Evolutionary conservation across 2,113 vertebrate species (phyloP), one percentile per base, ranked within the genome.

Genomic region (Tychaedon coryphoeus): DNA sequence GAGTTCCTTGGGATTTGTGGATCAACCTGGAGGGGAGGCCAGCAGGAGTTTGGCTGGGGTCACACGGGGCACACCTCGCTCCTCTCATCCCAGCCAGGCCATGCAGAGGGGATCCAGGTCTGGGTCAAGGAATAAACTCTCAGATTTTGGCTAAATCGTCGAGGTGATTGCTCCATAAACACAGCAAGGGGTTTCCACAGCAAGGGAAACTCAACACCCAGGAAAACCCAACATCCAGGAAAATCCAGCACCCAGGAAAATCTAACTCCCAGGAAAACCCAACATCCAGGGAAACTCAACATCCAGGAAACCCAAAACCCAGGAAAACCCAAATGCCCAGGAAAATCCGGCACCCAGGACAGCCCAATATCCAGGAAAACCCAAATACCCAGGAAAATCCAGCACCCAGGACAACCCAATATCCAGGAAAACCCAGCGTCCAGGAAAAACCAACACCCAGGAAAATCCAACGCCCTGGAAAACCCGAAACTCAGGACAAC

Each of bases 401-500:
- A 48, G 1, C 7, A 28, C 5, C 11, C 26, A 12, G 14, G 9
- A 70, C 29, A 36, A 22, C 3, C 47, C 7, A 38, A 1, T 1
- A 10, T 0, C 3, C 31, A 42, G 17, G 38, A 8, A n/a, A 12
- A 9, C 10, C 13, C 6, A 34, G 5, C 0, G 7, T 0, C 25
- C 10, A 31, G 33, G 14, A 34, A 26, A 26, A 25, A 2, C 10
- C 20, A 8, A 9, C 1, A 9, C 1, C 2, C 8, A n/a, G 31
- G 20, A 50, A 36, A 36, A 36, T 7, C 38, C 38, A 10, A 12
- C 0, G 26, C 7, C 3, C 10, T 14, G 13, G 5, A n/a, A 26
- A 56, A 20, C 16, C 9, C 6, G n/a, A n/a, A n/a, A n/a, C n/a
- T n/a, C n/a, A n/a, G n/a, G n/a, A n/a, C n/a, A n/a, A n/a, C 38